Percentiles rank a stretch among this genome's conserved stretches.
These are phyloP conservation scores for Tupiocoris notatus DNA, from an alignment of 2,888 invertebrate genomes.

Conservation along the genomic window DNA sequence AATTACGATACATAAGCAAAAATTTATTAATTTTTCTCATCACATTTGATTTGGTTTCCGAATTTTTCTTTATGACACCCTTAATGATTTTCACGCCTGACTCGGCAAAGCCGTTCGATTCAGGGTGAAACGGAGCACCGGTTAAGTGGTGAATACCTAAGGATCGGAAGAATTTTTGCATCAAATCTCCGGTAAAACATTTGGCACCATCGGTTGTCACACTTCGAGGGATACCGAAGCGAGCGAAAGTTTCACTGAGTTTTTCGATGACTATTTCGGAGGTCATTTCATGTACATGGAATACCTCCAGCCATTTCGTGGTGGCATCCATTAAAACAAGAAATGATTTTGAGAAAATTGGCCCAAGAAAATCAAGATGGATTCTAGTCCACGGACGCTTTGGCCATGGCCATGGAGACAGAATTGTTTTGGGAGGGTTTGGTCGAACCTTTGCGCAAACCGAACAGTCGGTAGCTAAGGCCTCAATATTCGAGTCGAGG, in stretches of 20 bases:
- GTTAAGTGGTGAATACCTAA: conserved; percentile 17
- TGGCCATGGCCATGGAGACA: conserved; percentile 1
- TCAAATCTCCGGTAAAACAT: conserved; percentile 1
- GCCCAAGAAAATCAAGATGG: background rate
- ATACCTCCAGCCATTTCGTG: conserved; percentile 34
- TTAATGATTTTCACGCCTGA: conserved; percentile 23
- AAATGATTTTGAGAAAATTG: conserved; percentile 3
- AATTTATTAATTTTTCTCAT: background rate
- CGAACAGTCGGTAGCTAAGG: background rate
- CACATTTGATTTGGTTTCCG: no score
- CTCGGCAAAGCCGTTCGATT: conserved; percentile 31
- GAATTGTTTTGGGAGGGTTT: background rate
- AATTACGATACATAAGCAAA: background rate
- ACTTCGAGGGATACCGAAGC: conserved; percentile 17
- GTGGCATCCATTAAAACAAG: conserved; percentile 23
- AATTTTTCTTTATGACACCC: background rate
- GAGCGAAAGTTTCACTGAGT: conserved; percentile 1
- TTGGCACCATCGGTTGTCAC: conserved; percentile 16
- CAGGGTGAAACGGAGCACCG: conserved; percentile 30
- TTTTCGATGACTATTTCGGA: conserved; percentile 11
- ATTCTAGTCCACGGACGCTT: background rate
- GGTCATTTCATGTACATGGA: background rate
- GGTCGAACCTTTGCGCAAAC: background rate
- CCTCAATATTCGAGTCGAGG: conserved; percentile 19
- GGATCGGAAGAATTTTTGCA: conserved; percentile 2